Conservation (phyloP, 1,140 invertebrate species). For the Delia radicum region DNA sequence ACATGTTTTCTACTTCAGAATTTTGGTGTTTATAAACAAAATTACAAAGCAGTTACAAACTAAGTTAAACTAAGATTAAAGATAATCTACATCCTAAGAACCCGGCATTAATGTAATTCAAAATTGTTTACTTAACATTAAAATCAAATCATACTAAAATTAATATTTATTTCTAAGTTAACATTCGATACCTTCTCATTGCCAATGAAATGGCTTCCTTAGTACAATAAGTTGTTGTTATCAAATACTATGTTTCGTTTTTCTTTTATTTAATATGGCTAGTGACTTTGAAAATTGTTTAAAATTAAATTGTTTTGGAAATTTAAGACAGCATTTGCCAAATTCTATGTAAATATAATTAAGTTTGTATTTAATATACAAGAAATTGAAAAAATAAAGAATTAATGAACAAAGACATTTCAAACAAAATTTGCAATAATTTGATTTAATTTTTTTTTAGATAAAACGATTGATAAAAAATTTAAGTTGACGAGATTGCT, state of each 20-base stretch:
- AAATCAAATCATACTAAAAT: not conserved
- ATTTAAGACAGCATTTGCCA: slow-evolving; percentile 13
- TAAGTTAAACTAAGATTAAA: too few species aligned
- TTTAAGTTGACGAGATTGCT: too few species aligned
- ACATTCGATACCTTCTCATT: not conserved
- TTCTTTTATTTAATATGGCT: slow-evolving; percentile 10
- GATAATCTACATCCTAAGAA: too few species aligned
- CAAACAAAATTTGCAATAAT: too few species aligned
- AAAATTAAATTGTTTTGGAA: not conserved
- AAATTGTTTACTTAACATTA: not conserved
- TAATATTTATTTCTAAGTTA: not conserved
- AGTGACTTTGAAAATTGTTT: not conserved
- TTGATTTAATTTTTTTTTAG: too few species aligned
- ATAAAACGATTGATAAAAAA: too few species aligned
- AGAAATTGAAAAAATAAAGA: too few species aligned
- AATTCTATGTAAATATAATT: slow-evolving; percentile 21
- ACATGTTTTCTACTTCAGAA: too few species aligned
- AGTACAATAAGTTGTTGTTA: slow-evolving; percentile 4
- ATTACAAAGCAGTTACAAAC: too few species aligned
- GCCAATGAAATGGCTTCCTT: not conserved
- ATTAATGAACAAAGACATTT: too few species aligned
- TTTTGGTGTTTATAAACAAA: too few species aligned
- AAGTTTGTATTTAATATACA: slow-evolving; percentile 7
- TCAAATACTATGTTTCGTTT: not conserved
- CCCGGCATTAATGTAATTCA: not conserved